Evolutionary conservation across 2,888 invertebrate genomes (phyloP).

Genomic region (Epinotia demarniana): DNA sequence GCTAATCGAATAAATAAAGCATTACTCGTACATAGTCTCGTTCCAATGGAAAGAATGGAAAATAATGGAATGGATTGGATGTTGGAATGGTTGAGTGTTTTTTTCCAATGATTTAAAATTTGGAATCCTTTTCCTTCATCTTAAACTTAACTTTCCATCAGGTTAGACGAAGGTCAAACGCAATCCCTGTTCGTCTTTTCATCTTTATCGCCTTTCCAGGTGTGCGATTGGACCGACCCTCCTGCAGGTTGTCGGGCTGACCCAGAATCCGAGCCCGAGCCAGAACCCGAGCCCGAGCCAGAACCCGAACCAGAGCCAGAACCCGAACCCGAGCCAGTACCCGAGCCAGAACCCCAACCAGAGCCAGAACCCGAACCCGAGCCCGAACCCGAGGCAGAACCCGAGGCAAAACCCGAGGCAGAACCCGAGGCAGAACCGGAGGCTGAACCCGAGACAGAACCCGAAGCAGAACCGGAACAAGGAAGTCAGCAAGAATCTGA

Average conservation of each 20-base stretch:
- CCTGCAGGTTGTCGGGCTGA: slow-evolving; percentile 61
- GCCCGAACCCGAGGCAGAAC: slow-evolving; percentile 68
- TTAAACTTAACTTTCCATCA: too few species aligned
- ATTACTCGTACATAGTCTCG: too few species aligned
- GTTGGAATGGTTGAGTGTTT: too few species aligned
- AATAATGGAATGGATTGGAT: too few species aligned
- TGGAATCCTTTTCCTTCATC: too few species aligned
- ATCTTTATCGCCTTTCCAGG: slow-evolving; percentile 55
- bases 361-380: slow-evolving; percentile 70
- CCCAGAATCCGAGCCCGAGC: slow-evolving; percentile 41
- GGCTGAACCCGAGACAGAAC: slow-evolving; percentile 55
- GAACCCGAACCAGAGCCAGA: slow-evolving; percentile 54
- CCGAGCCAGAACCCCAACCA: slow-evolving; percentile 67
- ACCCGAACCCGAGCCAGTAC: slow-evolving; percentile 60
- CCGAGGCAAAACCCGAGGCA: slow-evolving; percentile 66
- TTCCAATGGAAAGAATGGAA: too few species aligned
- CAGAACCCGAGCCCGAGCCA: slow-evolving; percentile 52
- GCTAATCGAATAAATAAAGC: too few species aligned
- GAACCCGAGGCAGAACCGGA: slow-evolving; percentile 65
- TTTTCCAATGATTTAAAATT: too few species aligned
- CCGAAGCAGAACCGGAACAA: slow-evolving; percentile 74
- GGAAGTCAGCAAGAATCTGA: slow-evolving; percentile 57
- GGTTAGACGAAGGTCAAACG: too few species aligned
- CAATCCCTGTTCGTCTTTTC: too few species aligned
- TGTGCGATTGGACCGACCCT: slow-evolving; percentile 69